phyloP scores from a whole-genome alignment of 2,797 vertebrate species.

The Darevskia mixta region DNA sequence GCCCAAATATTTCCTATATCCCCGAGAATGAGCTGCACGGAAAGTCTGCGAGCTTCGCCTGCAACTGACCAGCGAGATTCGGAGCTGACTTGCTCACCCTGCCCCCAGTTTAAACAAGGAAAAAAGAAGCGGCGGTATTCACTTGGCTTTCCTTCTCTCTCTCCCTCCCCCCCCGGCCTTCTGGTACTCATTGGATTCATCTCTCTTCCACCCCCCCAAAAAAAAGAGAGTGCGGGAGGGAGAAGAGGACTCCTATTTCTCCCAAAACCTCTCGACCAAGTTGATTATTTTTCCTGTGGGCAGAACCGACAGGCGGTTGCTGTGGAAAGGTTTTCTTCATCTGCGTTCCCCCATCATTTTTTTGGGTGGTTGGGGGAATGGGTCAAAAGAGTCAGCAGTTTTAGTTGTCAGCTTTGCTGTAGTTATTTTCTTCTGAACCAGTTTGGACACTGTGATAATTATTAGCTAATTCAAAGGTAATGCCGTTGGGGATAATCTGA shows the following conservation, averaged over 20 bases:
- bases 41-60: conserved; percentile 12
- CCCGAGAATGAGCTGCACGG: background rate
- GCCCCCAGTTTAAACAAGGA: conserved; percentile 34
- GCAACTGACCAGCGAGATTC: background rate
- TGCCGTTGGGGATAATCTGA: conserved; percentile 55
- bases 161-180: background rate
- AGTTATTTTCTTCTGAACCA: conserved; percentile 20
- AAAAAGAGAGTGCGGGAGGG: background rate
- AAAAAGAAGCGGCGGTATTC: background rate
- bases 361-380: background rate
- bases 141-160: background rate
- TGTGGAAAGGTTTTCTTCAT: conserved; percentile 13
- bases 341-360: background rate
- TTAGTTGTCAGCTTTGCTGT: conserved; percentile 31
- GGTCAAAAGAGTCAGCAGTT: background rate
- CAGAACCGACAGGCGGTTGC: background rate
- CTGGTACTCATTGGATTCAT: background rate
- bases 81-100: background rate
- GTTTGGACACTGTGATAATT: conserved; percentile 36
- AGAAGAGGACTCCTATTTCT: background rate
- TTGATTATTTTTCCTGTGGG: conserved; percentile 29
- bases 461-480: conserved; percentile 65
- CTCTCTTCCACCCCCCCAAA: background rate
- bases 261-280: conserved; percentile 3
- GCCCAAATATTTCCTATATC: background rate